Base-by-base conservation (phyloP, 2,113 vertebrate genomes). In the Cepphus grylle region DNA sequence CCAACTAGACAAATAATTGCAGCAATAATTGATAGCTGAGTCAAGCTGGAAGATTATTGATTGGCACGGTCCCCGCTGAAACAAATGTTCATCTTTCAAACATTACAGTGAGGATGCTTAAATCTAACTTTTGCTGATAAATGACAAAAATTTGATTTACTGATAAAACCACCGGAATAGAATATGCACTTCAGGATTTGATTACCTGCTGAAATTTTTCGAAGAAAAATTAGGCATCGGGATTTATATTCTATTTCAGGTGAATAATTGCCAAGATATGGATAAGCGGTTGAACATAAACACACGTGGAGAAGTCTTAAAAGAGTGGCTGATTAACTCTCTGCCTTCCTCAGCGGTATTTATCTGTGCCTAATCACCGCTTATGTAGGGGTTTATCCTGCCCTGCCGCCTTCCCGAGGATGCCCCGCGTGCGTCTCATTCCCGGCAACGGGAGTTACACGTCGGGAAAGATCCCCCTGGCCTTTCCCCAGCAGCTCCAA, bases 21-120 rank as follows among this genome's bases (percentile, higher is more conserved):
- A 92, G 97, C 95, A 97, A 98, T 99, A 99, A 99, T 98, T 99
- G 98, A 98, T 99, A 98, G 98, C 98, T 98, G 96, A 97, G 97
- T 98, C 97, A 97, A 97, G 94, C 97, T 97, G 97, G 95, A 98
- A 98, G 98, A 98, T 98, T 98, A 98, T 97, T 99, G 98, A 99
- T 98, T 98, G 98, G 98, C 98, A 98, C 98, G 94, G 97, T 96
- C 97, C 97, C 96, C 95, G 50, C 95, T 85, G 97, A 98, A 97
- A 98, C 97, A 98, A 98, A 98, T 97, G 97, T 97, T 97, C 95
- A 97, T 98, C 98, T 98, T 98, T 98, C 97, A 98, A 96, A 98
- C 97, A 96, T 96, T 97, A 96, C 93, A 98, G 94, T 95, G 97
- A 97, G 92, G 97, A 98, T 97, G 97, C 98, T 98, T 98, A 98